A percentile compares a stretch with the other conserved stretches of the same genome.
Evolutionary conservation across 2,888 invertebrate genomes (phyloP).

Genomic region (Phengaris alcon): DNA sequence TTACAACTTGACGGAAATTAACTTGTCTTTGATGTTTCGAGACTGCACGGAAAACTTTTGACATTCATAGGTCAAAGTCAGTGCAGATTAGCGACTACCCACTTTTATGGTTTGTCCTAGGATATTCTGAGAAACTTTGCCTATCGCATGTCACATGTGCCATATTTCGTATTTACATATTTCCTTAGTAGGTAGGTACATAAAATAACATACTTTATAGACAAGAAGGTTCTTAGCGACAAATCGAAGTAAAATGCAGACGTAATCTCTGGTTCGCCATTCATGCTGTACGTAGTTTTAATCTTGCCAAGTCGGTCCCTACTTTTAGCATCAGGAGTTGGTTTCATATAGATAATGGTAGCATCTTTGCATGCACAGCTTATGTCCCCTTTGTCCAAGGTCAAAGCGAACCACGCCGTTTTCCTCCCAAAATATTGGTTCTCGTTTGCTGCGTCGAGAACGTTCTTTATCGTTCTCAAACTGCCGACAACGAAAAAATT

Average conservation of each 20-base stretch:
- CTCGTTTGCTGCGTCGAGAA: constrained; percentile 84
- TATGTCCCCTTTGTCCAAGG: constrained; percentile 86
- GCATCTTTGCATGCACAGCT: constrained; percentile 88
- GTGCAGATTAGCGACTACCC: not conserved
- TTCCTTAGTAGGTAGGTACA: not conserved
- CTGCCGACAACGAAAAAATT: constrained; percentile 93
- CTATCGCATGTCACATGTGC: too few species aligned
- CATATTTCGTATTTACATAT: not conserved
- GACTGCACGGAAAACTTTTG: constrained; percentile 13
- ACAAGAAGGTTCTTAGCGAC: constrained; percentile 84
- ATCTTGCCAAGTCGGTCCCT: constrained; percentile 85
- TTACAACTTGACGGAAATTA: not conserved
- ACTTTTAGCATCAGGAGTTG: constrained; percentile 83
- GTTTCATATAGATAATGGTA: constrained; percentile 86
- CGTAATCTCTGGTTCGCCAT: constrained; percentile 85
- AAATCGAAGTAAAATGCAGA: constrained; percentile 94
- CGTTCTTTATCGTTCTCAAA: constrained; percentile 83
- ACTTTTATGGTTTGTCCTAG: not conserved
- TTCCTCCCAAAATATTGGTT: constrained; percentile 89
- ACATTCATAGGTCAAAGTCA: constrained; percentile 19
- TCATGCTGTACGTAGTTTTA: constrained; percentile 85
- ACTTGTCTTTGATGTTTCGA: not conserved
- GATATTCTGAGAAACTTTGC: not conserved
- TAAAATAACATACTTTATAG: constrained; percentile 80
- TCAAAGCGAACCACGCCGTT: constrained; percentile 92